phyloP scores from a whole-genome alignment of 2,797 vertebrate species.

The Epinephelus coioides region DNA sequence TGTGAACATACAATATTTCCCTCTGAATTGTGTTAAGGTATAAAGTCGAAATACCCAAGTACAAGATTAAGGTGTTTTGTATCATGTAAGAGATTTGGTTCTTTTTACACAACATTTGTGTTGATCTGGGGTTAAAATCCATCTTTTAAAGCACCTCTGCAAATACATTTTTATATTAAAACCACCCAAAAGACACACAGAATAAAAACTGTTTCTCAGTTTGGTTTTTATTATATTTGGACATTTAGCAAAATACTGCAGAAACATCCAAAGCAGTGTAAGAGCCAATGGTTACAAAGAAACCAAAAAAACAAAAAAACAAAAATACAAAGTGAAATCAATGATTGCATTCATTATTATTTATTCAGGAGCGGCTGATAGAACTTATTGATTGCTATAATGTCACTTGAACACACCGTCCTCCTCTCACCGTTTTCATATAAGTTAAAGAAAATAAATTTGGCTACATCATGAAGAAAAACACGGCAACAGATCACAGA shows the following conservation, averaged over 20 bases:
- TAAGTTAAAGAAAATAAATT: slow-evolving; percentile 83
- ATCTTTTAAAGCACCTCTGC: not conserved
- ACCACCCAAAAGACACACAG: not conserved
- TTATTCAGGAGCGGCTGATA: slow-evolving; percentile 81
- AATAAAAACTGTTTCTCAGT: slow-evolving; percentile 59
- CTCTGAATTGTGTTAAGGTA: not conserved
- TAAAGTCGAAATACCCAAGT: not conserved
- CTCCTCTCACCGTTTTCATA: slow-evolving; percentile 59
- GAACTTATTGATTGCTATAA: slow-evolving; percentile 81
- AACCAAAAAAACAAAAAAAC: slow-evolving; percentile 79
- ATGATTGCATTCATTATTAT: slow-evolving; percentile 91
- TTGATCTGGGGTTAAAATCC: not conserved
- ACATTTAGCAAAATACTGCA: slow-evolving; percentile 85
- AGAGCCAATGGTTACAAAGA: slow-evolving; percentile 83
- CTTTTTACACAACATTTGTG: too few species aligned
- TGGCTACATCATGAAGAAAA: slow-evolving; percentile 86
- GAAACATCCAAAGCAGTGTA: slow-evolving; percentile 81
- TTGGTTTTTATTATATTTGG: slow-evolving; percentile 84
- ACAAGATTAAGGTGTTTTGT: not conserved
- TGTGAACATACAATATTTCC: not conserved
- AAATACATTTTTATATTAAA: not conserved
- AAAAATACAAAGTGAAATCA: slow-evolving; percentile 16
- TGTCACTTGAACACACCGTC: slow-evolving; percentile 78
- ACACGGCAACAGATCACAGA: slow-evolving; percentile 80
- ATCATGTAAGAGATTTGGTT: too few species aligned